Evolutionary conservation across 1,140 invertebrate species (phyloP), one percentile per base, ranked within the genome.

Genomic region (Drosophila pruinosa): DNA sequence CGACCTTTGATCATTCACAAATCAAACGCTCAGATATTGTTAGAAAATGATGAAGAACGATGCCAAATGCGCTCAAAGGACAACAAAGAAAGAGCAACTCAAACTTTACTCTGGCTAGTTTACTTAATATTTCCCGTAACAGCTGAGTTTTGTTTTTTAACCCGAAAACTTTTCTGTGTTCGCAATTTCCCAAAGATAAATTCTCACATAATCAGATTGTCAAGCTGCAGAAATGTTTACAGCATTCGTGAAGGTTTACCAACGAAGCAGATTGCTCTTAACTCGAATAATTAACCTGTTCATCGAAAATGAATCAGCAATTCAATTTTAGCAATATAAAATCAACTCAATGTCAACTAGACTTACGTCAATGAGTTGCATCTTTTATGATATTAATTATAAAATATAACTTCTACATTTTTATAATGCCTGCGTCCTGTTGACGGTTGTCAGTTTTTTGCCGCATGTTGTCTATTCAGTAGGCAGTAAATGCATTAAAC

Each of bases 41-140:
- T 24, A 31, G 52, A 75, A 61, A 72, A 68, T 83, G 75, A 72
- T 86, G 74, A 80, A 75, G 88, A 86, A 73, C 72, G 63, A 72
- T 22, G 73, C 43, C 64, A 73, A 80, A 81, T 86, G 77, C 61
- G 76, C 45, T 24, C 58, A 53, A 28, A 69, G 61, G 61, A 31
- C 53, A 34, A 8, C 26, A 8, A 22, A 22, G 39, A 61, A 53
- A 65, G 41, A 45, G 36, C 19, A 15, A 45, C 4, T 34, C 12
- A 81, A 77, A 65, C 80, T 80, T 85, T 64, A 68, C 61, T 67
- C 50, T 74, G 63, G 76, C 76, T 68, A 64, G 24, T 22, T 43
- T 50, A 4, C 21, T 45, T 54, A 47, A 6, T 17, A 56, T 43
- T 50, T 57, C 38, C 41, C 8, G 36, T 34, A 34, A n/a, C 31